Percentiles rank a stretch among this genome's conserved stretches.
phyloP scores from a whole-genome alignment of 2,113 vertebrate species.

The Neotragus pygmaeus region DNA sequence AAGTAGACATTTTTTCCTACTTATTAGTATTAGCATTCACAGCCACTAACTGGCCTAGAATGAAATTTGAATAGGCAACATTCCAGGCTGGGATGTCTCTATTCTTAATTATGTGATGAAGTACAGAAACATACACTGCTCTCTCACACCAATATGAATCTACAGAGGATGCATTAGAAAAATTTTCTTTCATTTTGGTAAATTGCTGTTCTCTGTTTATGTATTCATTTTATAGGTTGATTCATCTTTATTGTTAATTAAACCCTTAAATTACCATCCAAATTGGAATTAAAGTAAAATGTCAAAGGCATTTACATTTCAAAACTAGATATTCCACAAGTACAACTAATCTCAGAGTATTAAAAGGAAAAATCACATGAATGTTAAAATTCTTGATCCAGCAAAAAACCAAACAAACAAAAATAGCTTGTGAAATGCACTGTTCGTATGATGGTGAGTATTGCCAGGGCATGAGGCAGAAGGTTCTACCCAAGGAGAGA shows the following conservation, averaged over 20 bases:
- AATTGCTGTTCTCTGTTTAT: constrained; percentile 59
- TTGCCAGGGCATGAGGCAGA: background rate
- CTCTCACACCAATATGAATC: background rate
- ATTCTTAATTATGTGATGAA: background rate
- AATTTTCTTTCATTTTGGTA: constrained; percentile 37
- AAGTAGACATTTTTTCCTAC: background rate
- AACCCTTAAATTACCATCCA: constrained; percentile 44
- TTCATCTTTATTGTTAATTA: constrained; percentile 36
- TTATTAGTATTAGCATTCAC: background rate
- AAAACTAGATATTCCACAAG: constrained; percentile 25
- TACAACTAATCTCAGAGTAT: constrained; percentile 39
- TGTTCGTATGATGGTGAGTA: background rate
- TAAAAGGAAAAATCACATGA: constrained; percentile 46
- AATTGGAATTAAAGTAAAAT: constrained; percentile 61
- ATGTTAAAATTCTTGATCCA: constrained; percentile 15
- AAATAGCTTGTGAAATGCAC: background rate
- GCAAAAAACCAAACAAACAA: background rate
- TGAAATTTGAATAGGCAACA: background rate
- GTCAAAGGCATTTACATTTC: constrained; percentile 39
- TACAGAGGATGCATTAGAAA: constrained; percentile 43
- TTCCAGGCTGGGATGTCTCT: background rate
- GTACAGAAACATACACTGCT: background rate
- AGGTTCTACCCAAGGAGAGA: constrained; percentile 11
- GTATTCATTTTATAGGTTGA: constrained; percentile 59
- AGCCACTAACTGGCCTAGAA: background rate